Percentiles rank a stretch among this genome's conserved stretches.
phyloP scores from a whole-genome alignment of 2,113 vertebrate genomes.

The Megaceryle maxima region DNA sequence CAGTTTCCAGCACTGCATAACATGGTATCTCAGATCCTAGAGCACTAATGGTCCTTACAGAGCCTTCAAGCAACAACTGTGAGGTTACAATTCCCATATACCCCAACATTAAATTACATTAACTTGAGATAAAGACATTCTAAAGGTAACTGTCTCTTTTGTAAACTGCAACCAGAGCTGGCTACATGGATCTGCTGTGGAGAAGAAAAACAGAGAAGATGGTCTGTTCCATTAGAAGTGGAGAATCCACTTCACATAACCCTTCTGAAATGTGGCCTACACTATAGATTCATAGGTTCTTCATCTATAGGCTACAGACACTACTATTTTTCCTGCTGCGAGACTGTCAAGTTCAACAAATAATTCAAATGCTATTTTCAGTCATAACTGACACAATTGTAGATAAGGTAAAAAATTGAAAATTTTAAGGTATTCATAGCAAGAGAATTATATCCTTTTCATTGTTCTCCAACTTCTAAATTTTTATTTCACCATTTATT shows the following conservation, averaged over 20 bases:
- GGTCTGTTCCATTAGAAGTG: neutral
- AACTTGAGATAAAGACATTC: neutral
- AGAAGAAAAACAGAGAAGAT: neutral
- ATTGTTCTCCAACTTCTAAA: neutral
- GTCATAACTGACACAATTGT: neutral
- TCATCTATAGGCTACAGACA: neutral
- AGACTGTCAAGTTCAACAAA: neutral
- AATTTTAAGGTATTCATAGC: neutral
- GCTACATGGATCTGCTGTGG: neutral
- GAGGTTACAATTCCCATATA: neutral
- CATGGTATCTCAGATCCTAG: neutral
- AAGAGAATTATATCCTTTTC: neutral
- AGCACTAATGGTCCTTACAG: neutral
- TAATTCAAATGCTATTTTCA: neutral
- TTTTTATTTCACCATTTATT: no score
- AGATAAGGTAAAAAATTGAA: neutral
- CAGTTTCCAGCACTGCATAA: neutral
- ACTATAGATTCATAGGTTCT: neutral
- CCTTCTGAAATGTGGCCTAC: neutral
- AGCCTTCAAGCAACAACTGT: neutral
- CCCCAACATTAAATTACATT: neutral
- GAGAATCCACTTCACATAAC: neutral
- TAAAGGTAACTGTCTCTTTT: neutral
- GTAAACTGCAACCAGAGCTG: neutral
- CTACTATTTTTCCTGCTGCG: neutral